phyloP scores from a whole-genome alignment of 2,888 invertebrate genomes.

The Lasioglossum oenotherae region DNA sequence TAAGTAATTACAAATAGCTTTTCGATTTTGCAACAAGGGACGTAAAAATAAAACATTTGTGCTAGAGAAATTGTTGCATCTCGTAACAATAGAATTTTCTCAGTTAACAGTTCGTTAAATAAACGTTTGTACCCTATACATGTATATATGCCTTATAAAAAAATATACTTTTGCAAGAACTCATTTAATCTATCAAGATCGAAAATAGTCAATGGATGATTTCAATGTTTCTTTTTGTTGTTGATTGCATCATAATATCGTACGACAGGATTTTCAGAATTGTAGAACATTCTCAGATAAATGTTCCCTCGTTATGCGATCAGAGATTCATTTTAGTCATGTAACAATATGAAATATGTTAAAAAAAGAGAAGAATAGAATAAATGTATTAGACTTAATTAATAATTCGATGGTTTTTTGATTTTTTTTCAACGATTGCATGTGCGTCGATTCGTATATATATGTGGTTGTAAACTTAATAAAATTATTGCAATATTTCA shows the following conservation, averaged over 20 bases:
- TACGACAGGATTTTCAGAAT: conserved; percentile 39
- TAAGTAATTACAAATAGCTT: conserved; percentile 70
- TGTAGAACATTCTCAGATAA: conserved; percentile 26
- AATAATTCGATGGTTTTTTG: conserved; percentile 39
- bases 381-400: conserved; percentile 38
- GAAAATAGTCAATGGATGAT: conserved; percentile 28
- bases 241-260: conserved; percentile 51
- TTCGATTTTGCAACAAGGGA: conserved; percentile 73
- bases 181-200: conserved; percentile 3
- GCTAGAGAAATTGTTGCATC: conserved; percentile 22
- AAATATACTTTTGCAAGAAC: conserved; percentile 2
- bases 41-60: conserved; percentile 65
- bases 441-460: conserved; percentile 1
- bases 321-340: conserved; percentile 44
- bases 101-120: conserved; percentile 14
- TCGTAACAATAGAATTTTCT: conserved; percentile 22
- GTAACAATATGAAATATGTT: conserved; percentile 38
- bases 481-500: conserved; percentile 10
- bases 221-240: conserved; percentile 14
- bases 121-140: conserved; percentile 15
- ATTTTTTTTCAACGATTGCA: conserved; percentile 15
- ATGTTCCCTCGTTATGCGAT: conserved; percentile 28
- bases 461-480: conserved; percentile 15
- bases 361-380: background rate
- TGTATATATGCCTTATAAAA: background rate